phyloP scores from a whole-genome alignment of 2,113 vertebrate genomes.

The Turnix velox region DNA sequence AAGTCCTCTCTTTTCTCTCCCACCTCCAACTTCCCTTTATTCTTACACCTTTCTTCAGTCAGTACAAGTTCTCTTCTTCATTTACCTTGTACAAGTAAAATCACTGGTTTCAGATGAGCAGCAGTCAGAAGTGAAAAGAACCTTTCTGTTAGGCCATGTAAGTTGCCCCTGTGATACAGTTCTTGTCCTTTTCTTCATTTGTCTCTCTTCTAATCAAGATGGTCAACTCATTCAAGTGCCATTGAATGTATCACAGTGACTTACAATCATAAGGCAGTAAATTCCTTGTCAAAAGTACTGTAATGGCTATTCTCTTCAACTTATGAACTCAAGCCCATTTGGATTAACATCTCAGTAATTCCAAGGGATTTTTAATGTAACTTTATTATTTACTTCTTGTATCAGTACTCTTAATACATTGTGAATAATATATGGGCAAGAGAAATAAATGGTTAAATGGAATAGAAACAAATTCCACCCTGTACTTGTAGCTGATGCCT shows the following conservation, averaged over 20 bases:
- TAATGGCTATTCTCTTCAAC: background rate
- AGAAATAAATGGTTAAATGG: background rate
- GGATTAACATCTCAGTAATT: background rate
- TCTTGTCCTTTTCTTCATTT: background rate
- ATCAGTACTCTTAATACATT: background rate
- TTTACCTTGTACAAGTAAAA: background rate
- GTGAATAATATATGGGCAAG: background rate
- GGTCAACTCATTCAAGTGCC: background rate
- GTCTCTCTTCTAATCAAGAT: background rate
- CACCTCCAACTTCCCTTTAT: no score
- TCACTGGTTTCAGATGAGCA: background rate
- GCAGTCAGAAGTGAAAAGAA: background rate
- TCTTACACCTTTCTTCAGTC: background rate
- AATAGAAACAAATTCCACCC: background rate
- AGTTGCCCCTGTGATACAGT: background rate
- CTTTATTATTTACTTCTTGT: background rate
- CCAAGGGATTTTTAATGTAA: background rate
- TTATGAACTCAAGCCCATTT: background rate
- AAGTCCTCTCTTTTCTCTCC: no score
- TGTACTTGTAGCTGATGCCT: background rate
- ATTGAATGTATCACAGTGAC: fast-evolving
- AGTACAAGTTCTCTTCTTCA: background rate
- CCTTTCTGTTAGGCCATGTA: background rate
- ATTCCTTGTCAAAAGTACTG: background rate
- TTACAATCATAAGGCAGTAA: background rate